Percentiles rank a stretch among this genome's conserved stretches.
Conservation (phyloP, 2,888 invertebrate species). For the Bursaphelenchus okinawaensis region DNA sequence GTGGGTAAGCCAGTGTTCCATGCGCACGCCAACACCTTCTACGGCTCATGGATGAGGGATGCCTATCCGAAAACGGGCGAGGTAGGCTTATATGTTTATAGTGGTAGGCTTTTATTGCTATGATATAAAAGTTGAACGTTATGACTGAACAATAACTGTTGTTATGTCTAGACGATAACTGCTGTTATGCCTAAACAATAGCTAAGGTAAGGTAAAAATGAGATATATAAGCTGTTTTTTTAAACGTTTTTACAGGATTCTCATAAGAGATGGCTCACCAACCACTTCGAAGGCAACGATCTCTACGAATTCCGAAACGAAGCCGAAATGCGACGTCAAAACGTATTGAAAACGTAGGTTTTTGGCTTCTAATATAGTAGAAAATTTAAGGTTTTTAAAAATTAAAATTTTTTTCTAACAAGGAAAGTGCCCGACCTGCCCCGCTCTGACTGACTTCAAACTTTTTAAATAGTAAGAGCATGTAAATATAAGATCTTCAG, state of each 20-base stretch:
- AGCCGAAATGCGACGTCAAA: conserved; percentile 25
- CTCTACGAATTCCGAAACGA: conserved; percentile 58
- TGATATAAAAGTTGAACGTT: too few relatives aligned
- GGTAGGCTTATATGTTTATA: conserved; percentile 34
- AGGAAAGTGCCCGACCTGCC: too few relatives aligned
- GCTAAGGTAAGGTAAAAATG: too few relatives aligned
- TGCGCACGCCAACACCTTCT: conserved; percentile 58
- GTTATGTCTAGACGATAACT: too few relatives aligned
- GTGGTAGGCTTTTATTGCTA: too few relatives aligned
- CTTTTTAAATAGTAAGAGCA: too few relatives aligned
- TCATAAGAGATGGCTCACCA: conserved; percentile 50
- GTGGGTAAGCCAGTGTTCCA: conserved; percentile 61
- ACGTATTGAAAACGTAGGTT: conserved; percentile 21
- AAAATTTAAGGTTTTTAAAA: background rate
- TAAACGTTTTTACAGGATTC: conserved; percentile 16
- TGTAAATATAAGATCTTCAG: too few relatives aligned
- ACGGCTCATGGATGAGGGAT: conserved; percentile 61
- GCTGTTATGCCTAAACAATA: too few relatives aligned
- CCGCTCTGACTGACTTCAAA: too few relatives aligned
- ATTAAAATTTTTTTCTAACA: conserved; percentile 2
- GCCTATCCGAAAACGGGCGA: conserved; percentile 54
- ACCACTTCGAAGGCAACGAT: conserved; percentile 59
- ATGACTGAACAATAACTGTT: too few relatives aligned
- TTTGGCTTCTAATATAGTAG: background rate
- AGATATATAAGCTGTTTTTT: background rate